Base-by-base conservation (phyloP, 2,888 invertebrate species). In the Hoplodrina blanda region DNA sequence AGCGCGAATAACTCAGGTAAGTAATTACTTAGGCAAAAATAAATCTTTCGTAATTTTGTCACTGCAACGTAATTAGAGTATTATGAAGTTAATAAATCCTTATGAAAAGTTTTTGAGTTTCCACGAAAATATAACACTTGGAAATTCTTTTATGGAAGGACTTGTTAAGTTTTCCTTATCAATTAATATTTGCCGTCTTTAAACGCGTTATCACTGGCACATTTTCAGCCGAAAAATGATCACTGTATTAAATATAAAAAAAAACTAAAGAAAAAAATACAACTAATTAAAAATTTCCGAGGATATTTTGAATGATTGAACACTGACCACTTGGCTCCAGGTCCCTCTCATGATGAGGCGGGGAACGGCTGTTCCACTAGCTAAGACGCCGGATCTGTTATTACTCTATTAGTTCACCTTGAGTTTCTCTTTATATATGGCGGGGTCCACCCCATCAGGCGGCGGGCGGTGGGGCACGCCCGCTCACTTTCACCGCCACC, bases 281-380 rank as follows among this genome's bases (percentile, higher is more conserved):
- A 53, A 46, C 10, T 56, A 49, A 72, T 37, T n/a, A 49, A 49
- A 54, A 65, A 60, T 60, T 74, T 30, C 62, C 56, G 74, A 67
- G 25, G n/a, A 62, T 66, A 68, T 82, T 63, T 73, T 76, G 77
- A 81, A 73, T 74, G 30, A 78, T 53, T 75, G 89, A 85, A 81
- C 92, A 97, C 97, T 96, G 94, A 97, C 97, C 97, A 96, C 96
- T 94, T 92, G 92, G 95, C 96, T 96, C 96, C 96, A 93, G 95
- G 94, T 96, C 96, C 96, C 96, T 96, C 94, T 95, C 97, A 97
- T 97, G 95, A 80, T 95, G 94, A 91, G 91, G 92, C 91, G 93
- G 93, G 93, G 92, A 89, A 89, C 89, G 90, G 90, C 90, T 89
- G 90, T 86, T 91, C 90, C 92, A 89, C 91, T 82, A 89, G 91